Evolutionary conservation across 2,888 invertebrate species (phyloP).

Genomic region (Miltochrista miniata): DNA sequence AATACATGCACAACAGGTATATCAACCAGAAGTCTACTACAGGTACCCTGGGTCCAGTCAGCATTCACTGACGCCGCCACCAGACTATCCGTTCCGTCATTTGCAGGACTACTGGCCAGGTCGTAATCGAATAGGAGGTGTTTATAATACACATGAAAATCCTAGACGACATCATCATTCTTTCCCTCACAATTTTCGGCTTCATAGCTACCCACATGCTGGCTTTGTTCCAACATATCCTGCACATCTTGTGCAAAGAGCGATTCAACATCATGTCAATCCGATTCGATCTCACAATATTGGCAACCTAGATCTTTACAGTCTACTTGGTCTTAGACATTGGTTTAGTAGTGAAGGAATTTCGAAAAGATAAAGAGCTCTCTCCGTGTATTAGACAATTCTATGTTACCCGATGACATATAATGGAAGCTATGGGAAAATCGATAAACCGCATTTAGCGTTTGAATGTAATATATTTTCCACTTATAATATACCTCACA

Average conservation of each 20-base stretch:
- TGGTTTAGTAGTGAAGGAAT: constrained; percentile 78
- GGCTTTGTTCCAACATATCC: constrained; percentile 56
- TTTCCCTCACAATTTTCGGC: constrained; percentile 67
- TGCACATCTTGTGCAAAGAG: constrained; percentile 56
- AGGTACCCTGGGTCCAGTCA: constrained; percentile 73
- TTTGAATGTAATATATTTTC: constrained; percentile 20
- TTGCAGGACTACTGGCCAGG: constrained; percentile 78
- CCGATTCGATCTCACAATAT: constrained; percentile 52
- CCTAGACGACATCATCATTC: constrained; percentile 76
- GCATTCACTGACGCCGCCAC: constrained; percentile 66
- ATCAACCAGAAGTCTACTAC: constrained; percentile 59
- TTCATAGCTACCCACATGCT: constrained; percentile 56
- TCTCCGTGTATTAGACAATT: constrained; percentile 58
- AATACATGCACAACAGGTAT: constrained; percentile 29
- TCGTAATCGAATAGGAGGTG: constrained; percentile 64
- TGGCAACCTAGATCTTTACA: constrained; percentile 72
- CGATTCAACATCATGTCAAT: constrained; percentile 54
- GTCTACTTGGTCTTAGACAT: constrained; percentile 73
- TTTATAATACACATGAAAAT: constrained; percentile 71
- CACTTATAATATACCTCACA: constrained; percentile 7
- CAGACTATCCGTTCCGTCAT: constrained; percentile 73
- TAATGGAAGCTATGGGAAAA: constrained; percentile 78
- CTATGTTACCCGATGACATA: constrained; percentile 82
- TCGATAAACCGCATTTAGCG: constrained; percentile 29
- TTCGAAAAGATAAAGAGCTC: constrained; percentile 74